Evolutionary conservation across 2,888 invertebrate genomes (phyloP), one percentile per base, ranked within the genome.

Genomic region (Ptychoptera contaminata): DNA sequence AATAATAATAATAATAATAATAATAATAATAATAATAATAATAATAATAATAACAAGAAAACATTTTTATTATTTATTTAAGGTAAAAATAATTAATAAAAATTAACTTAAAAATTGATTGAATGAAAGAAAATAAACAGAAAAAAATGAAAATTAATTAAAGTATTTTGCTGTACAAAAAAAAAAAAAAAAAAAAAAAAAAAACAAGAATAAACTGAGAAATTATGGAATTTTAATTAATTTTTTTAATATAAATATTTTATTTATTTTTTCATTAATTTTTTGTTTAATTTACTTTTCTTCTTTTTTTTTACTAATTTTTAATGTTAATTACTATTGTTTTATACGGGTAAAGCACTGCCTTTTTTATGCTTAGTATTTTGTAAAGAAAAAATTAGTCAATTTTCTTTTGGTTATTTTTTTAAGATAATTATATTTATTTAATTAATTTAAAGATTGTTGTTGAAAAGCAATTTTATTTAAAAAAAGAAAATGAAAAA

Each of bases 371-470:
- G 23, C 23, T 23, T 23, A 23, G 23, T 23, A 23, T 23, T 23
- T 51, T 43, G 43, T 46, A 47, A 39, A 46, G 43, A 50, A 35
- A 16, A 12, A 31, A 36, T 36, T 16, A 44, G 47, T 46, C 44
- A 45, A 43, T 45, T 49, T 23, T 7, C 7, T 23, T 23, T 23
- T 3, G 23, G 3, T 23, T 23, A 23, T 23, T 23, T 23, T 23
- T 48, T 47, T 50, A n/a, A n/a, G n/a, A n/a, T n/a, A n/a, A n/a
- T 23, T 23, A 5, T 23, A 5, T 23, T 23, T 23, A 7, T 23
- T 23, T 23, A 23, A 23, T 23, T 23, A 23, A 23, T 23, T 23
- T 5, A 23, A 23, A 23, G 3, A 7, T 23, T 23, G 23, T 23
- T 23, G 23, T 23, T 7, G 23, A 5, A 23, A 23, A 23, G 7